Conservation (phyloP, 2,888 invertebrate genomes). For the Agriopis aurantiaria region DNA sequence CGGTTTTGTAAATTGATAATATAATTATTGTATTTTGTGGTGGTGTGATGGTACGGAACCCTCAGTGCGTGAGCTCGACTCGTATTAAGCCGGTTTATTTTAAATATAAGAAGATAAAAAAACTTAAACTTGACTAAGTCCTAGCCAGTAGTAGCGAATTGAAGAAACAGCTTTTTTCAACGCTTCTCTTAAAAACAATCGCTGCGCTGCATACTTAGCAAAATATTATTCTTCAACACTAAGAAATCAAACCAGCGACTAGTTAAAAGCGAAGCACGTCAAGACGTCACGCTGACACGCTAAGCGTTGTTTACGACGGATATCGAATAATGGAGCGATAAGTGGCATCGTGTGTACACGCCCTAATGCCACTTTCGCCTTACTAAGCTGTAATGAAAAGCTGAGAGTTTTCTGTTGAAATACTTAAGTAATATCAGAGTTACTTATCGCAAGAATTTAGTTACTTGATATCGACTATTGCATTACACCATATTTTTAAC, state of each 20-base stretch:
- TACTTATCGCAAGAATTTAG: neutral
- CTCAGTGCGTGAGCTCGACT: too few relatives aligned
- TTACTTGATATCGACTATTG: neutral
- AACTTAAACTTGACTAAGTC: too few relatives aligned
- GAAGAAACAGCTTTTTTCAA: neutral
- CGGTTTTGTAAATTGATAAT: too few relatives aligned
- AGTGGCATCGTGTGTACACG: constrained; percentile 50
- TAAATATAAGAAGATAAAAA: too few relatives aligned
- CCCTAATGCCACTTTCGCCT: constrained; percentile 47
- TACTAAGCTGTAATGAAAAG: constrained; percentile 28
- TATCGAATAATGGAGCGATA: constrained; percentile 57
- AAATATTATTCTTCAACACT: constrained; percentile 1
- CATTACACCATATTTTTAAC: too few relatives aligned
- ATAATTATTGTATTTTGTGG: too few relatives aligned
- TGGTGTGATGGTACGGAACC: too few relatives aligned
- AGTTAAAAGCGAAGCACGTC: constrained; percentile 14
- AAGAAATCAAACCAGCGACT: constrained; percentile 33
- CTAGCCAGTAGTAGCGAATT: too few relatives aligned
- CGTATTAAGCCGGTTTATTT: too few relatives aligned
- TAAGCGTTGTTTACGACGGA: constrained; percentile 51
- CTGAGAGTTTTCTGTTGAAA: constrained; percentile 12
- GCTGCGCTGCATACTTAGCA: neutral
- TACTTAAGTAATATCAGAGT: neutral
- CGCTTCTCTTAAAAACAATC: neutral
- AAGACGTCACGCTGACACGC: constrained; percentile 51